These are phyloP conservation scores for Podarcis cretensis DNA, from an alignment of 2,113 vertebrate genomes.

Conservation along the genomic window DNA sequence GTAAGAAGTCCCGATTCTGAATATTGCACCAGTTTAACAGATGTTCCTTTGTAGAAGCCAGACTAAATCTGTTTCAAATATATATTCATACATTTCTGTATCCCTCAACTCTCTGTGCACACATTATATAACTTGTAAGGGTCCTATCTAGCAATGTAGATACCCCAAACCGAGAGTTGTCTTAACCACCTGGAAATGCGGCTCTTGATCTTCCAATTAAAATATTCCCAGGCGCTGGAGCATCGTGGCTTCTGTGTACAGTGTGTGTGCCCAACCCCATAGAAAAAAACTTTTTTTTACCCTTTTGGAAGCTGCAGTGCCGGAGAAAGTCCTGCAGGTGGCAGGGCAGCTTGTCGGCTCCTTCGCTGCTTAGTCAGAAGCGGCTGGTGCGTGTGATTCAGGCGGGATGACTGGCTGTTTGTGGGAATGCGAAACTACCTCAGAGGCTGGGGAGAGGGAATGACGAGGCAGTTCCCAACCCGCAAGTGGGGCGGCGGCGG, in stretches of 20 bases:
- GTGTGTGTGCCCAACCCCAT: no score
- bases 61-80: background rate
- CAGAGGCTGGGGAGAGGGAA: conserved; percentile 17
- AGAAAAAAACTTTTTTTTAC: background rate
- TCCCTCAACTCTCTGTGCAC: background rate
- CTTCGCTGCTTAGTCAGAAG: background rate
- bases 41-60: background rate
- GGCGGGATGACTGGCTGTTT: background rate
- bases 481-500: background rate
- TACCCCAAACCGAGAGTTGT: background rate
- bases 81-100: background rate
- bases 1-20: background rate
- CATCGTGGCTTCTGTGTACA: background rate
- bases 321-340: background rate
- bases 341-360: background rate
- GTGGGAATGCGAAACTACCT: conserved; percentile 31
- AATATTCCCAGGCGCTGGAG: background rate
- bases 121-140: background rate
- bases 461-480: background rate
- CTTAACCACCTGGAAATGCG: background rate
- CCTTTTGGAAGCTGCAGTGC: background rate
- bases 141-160: background rate
- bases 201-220: background rate
- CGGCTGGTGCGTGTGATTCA: conserved; percentile 35
- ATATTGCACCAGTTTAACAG: background rate